phyloP scores from a whole-genome alignment of 2,113 vertebrate species.

The Osmerus eperlanus region DNA sequence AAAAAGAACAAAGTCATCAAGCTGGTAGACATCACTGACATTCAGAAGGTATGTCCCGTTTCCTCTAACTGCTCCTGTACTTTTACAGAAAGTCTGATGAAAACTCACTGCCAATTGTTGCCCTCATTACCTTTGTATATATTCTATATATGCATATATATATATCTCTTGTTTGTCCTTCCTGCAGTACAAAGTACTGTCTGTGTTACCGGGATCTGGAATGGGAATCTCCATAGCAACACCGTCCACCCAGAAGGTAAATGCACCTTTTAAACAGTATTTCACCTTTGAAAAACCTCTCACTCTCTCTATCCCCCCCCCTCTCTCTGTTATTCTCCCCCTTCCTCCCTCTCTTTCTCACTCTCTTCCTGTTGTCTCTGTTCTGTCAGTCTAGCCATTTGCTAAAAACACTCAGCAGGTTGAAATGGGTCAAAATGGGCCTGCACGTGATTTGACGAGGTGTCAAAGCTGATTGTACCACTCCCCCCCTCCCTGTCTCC shows the following conservation, averaged over 20 bases:
- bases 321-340: background rate
- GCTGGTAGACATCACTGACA: slow-evolving; percentile 86
- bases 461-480: no score
- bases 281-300: background rate
- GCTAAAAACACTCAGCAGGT: no score
- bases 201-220: slow-evolving; percentile 93
- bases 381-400: no score
- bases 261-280: background rate
- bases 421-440: no score
- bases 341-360: background rate
- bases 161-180: background rate
- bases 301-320: background rate
- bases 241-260: slow-evolving; percentile 91
- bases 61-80: background rate
- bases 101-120: no score
- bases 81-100: no score
- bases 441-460: no score
- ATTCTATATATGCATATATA: background rate
- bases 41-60: slow-evolving; percentile 84
- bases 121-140: no score
- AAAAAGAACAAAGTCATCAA: slow-evolving; percentile 98
- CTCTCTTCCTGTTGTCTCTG: background rate
- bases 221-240: slow-evolving; percentile 97
- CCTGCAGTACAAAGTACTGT: slow-evolving; percentile 92
- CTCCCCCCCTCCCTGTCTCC: background rate